Conservation (phyloP, 2,113 vertebrate species). For the Speoplatyrhinus poulsoni region DNA sequence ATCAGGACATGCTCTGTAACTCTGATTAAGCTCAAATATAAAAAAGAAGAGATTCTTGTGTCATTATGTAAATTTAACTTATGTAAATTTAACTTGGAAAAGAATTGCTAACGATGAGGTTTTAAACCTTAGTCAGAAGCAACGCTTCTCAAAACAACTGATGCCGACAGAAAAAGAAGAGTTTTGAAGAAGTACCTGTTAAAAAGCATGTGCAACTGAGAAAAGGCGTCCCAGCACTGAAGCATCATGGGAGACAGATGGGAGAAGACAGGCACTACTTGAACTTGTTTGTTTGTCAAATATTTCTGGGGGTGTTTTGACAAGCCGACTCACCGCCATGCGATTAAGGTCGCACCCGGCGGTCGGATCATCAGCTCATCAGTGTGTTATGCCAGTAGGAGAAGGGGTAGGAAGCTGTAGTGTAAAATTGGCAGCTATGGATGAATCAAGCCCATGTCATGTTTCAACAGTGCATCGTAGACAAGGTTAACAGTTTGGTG, state of each 20-base stretch:
- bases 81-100: slow-evolving; percentile 47
- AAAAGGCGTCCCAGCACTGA: background rate
- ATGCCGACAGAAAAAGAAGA: slow-evolving; percentile 7
- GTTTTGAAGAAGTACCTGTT: slow-evolving; percentile 13
- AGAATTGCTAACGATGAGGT: slow-evolving; percentile 17
- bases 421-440: too few relatives aligned
- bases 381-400: too few relatives aligned
- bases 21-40: slow-evolving; percentile 38
- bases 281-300: background rate
- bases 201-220: slow-evolving; percentile 1
- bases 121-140: slow-evolving; percentile 29
- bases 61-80: slow-evolving; percentile 50
- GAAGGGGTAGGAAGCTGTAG: too few relatives aligned
- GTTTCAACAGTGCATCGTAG: too few relatives aligned
- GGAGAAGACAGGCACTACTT: background rate
- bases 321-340: too few relatives aligned
- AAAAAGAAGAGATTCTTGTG: slow-evolving; percentile 8
- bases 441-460: too few relatives aligned
- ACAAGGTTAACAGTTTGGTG: too few relatives aligned
- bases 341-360: too few relatives aligned
- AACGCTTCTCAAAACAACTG: slow-evolving; percentile 28
- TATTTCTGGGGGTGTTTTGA: background rate
- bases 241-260: background rate
- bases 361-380: too few relatives aligned
- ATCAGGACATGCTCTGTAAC: slow-evolving; percentile 34